Evolutionary conservation across 30 jellyfish, hydroid and myxozoan species (phyloP).

Genomic region (Sanderia malayensis): DNA sequence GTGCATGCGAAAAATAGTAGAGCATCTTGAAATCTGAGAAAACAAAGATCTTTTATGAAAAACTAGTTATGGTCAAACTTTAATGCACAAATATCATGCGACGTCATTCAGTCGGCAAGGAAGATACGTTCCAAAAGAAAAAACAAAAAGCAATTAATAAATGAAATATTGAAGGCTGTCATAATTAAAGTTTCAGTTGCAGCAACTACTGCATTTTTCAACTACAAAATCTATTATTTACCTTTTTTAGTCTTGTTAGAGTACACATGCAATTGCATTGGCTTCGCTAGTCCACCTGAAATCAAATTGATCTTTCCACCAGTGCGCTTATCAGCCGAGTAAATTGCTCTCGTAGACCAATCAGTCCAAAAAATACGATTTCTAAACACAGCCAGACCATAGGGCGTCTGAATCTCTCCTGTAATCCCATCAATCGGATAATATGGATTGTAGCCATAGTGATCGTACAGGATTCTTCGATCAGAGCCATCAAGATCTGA

Average conservation of each 20-base stretch:
- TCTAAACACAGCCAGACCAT: slow-evolving; percentile 72
- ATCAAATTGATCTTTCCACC: slow-evolving; percentile 51
- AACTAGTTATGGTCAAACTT: too few relatives aligned
- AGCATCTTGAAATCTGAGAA: too few relatives aligned
- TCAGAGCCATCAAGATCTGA: slow-evolving; percentile 37
- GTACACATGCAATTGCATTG: slow-evolving; percentile 57
- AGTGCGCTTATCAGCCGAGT: slow-evolving; percentile 52
- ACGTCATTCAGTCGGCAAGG: too few relatives aligned
- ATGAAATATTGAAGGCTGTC: too few relatives aligned
- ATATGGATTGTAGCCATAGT: slow-evolving; percentile 32
- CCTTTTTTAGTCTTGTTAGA: slow-evolving; percentile 34
- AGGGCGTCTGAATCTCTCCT: slow-evolving; percentile 66
- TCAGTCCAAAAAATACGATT: slow-evolving; percentile 91
- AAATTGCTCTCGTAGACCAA: slow-evolving; percentile 67
- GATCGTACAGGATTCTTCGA: slow-evolving; percentile 49
- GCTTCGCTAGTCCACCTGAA: slow-evolving; percentile 28
- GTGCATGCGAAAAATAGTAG: too few relatives aligned
- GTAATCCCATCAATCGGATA: slow-evolving; percentile 36
- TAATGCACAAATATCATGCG: too few relatives aligned
- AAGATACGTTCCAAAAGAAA: too few relatives aligned
- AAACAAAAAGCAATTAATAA: too few relatives aligned
- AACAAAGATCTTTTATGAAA: too few relatives aligned
- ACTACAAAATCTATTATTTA: too few relatives aligned
- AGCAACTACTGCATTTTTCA: too few relatives aligned
- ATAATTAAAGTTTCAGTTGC: too few relatives aligned